Base-by-base conservation (phyloP, 1,140 invertebrate species). In the Acyrthosiphon pisum region DNA sequence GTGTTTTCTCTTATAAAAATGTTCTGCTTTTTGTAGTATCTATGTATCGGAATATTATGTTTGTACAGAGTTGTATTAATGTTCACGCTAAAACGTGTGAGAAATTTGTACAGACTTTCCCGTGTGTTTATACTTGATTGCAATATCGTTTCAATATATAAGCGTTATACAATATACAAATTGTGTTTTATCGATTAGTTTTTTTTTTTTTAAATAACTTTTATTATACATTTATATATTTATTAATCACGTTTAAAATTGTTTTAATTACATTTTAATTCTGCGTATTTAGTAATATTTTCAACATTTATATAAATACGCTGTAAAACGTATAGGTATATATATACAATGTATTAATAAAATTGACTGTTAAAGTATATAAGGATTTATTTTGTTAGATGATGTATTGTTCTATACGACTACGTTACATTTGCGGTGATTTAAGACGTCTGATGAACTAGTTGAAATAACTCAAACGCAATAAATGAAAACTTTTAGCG, bases 1-100 rank as follows among this genome's bases (percentile, higher is more conserved):
- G 46, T 48, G 86, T 87, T 87, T 87, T 87, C 86, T 87, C 46
- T 50, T 87, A 48, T 22, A 48, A 87, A 87, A 50, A 87, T 48
- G 18, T 87, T 87, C 22, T 46, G 14, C 30, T 87, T 48, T 87
- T 87, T 87, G 41, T 22, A 18, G 44, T 30, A 30, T 46, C 9
- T 26, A 26, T 44, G 41, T 86, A 48, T 46, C 6, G 26, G 44
- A 86, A 46, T n/a, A 46, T 30, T 44, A 30, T 46, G 22, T 86
- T 86, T 11, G 11, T 48, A 26, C 83, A 84, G 22, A 22, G n/a
- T 83, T 81, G 81, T 7, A 37, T 37, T 83, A 7, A 23, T 83
- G 35, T 83, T 44, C 37, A 84, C 8, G 37, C 23, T 84, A 35
- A 41, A 84, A 84, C 83, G 83, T 84, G 9, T 23, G 22, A 84